Evolutionary conservation across 2,113 vertebrate species (phyloP).

Genomic region (Bubo scandiacus): DNA sequence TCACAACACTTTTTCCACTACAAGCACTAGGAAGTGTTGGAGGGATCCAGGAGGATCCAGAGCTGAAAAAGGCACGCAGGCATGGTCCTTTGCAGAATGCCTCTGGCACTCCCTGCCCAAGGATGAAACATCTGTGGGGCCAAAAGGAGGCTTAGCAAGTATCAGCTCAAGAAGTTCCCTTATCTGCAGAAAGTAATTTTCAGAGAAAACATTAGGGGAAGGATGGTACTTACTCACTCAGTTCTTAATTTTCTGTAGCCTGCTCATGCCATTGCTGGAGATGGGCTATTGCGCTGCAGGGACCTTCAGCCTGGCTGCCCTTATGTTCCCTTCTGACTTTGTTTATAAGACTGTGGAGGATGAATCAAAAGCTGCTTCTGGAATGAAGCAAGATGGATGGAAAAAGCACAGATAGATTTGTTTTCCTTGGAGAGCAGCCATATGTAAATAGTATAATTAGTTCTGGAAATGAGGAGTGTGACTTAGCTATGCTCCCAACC

Average conservation of each 20-base stretch:
- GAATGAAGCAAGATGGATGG: not conserved
- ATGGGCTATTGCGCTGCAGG: not conserved
- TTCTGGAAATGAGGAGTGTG: conserved; percentile 4
- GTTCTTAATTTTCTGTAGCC: not conserved
- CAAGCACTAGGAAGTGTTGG: not conserved
- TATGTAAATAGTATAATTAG: not conserved
- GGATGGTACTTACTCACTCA: not conserved
- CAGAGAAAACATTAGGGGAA: not conserved
- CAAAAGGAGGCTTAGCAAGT: not conserved
- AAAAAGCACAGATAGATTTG: not conserved
- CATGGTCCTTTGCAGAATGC: not conserved
- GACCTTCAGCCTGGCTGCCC: not conserved
- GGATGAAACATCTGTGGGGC: not conserved
- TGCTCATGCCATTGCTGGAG: not conserved
- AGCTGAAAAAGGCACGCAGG: not conserved
- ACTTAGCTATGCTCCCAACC: not conserved
- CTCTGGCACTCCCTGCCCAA: not conserved
- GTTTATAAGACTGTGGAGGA: not conserved
- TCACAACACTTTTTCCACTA: not conserved
- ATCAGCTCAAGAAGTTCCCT: not conserved
- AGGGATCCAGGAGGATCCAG: not conserved
- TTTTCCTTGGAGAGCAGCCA: conserved; percentile 25
- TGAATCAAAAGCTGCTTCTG: conserved; percentile 5
- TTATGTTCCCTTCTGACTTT: not conserved
- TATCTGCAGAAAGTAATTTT: not conserved